Evolutionary conservation across 2,113 vertebrate species (phyloP).

Genomic region (Phaethon lepturus): DNA sequence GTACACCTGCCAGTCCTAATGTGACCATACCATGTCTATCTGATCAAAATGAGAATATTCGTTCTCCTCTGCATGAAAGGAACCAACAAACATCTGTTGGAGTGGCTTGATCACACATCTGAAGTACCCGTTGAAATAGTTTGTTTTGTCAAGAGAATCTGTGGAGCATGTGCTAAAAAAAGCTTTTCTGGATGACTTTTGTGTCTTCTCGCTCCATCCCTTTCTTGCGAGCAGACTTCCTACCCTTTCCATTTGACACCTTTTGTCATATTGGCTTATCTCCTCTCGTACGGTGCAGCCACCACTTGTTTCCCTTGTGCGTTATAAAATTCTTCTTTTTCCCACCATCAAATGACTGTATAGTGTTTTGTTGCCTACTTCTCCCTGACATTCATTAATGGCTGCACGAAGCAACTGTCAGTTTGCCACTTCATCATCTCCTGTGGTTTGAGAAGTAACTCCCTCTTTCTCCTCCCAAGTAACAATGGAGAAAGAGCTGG

Average conservation of each 20-base stretch:
- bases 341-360: not conserved
- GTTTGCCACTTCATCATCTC: not conserved
- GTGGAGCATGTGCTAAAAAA: not conserved
- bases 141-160: not conserved
- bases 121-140: not conserved
- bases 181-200: conserved; percentile 3
- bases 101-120: not conserved
- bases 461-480: not conserved
- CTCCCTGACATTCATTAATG: not conserved
- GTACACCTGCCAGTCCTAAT: not conserved
- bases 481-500: not conserved
- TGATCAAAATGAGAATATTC: not conserved
- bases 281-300: not conserved
- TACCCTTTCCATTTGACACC: not conserved
- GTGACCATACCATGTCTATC: not conserved
- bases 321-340: not conserved
- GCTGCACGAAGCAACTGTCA: not conserved
- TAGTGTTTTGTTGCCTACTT: not conserved
- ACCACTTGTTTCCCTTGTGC: not conserved
- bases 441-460: not conserved
- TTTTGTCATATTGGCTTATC: not conserved
- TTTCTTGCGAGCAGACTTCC: not conserved
- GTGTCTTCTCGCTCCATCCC: not conserved
- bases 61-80: not conserved
- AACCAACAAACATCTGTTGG: not conserved